A percentile compares a stretch with the other conserved stretches of the same genome.
Evolutionary conservation across 92 coral and sea anemone genomes (phyloP).

Genomic region (Epizoanthus scotinus): DNA sequence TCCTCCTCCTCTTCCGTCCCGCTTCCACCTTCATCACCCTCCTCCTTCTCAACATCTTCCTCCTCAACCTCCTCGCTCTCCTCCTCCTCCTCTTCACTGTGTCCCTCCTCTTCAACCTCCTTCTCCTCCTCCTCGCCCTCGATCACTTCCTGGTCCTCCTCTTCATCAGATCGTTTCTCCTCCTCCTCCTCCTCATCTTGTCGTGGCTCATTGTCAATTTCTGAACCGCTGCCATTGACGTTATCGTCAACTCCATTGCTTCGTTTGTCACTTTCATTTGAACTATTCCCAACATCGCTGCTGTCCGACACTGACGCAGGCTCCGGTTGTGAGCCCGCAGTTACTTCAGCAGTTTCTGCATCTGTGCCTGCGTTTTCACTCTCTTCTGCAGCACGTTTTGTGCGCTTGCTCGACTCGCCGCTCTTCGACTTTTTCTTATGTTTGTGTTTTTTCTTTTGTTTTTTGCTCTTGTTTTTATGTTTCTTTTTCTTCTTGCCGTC

Average conservation of each 20-base stretch:
- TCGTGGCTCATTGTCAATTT: neutral
- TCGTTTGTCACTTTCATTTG: slow-evolving; percentile 1
- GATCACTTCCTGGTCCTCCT: neutral
- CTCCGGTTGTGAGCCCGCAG: slow-evolving; percentile 7
- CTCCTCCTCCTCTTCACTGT: slow-evolving; percentile 5
- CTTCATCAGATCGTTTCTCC: neutral
- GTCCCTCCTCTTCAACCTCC: neutral
- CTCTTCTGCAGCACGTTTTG: neutral
- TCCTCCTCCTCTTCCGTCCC: no score
- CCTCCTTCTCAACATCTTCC: no score
- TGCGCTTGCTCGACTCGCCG: slow-evolving; percentile 12
- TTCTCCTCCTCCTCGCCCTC: neutral
- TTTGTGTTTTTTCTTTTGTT: slow-evolving; percentile 33
- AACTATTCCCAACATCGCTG: slow-evolving; percentile 20
- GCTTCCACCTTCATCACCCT: no score
- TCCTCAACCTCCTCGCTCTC: neutral
- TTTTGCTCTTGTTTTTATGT: slow-evolving; percentile 25
- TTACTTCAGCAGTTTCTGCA: slow-evolving; percentile 5
- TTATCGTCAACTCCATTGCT: neutral
- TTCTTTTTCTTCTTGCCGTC: slow-evolving; percentile 33
- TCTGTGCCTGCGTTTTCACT: slow-evolving; percentile 1
- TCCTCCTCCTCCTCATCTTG: slow-evolving; percentile 7
- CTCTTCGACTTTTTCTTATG: slow-evolving; percentile 30
- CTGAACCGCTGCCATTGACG: slow-evolving; percentile 9
- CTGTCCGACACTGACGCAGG: slow-evolving; percentile 24